These are phyloP conservation scores for Whitmania pigra DNA, from an alignment of 1,140 invertebrate genomes.

Conservation along the genomic window DNA sequence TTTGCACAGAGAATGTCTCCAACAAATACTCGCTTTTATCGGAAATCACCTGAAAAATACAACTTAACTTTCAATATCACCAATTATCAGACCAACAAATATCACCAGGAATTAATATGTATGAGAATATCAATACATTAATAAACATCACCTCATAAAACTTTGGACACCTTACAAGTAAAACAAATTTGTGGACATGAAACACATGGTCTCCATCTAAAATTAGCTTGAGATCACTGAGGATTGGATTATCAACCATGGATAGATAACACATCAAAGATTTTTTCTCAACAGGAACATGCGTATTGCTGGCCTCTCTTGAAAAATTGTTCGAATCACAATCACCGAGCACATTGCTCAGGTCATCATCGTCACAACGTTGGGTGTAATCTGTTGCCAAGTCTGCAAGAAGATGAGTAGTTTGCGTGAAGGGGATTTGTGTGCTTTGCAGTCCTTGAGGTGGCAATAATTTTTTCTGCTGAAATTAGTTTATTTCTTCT, in stretches of 20 bases:
- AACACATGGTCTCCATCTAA: background rate
- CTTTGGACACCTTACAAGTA: background rate
- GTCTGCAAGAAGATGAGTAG: background rate
- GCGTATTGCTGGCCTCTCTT: background rate
- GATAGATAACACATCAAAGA: background rate
- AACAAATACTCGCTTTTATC: background rate
- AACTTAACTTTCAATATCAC: background rate
- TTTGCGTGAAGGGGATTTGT: background rate
- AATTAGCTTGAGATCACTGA: constrained; percentile 7
- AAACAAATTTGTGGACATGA: constrained; percentile 8
- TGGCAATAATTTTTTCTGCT: background rate
- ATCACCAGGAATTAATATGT: background rate
- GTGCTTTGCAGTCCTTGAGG: background rate
- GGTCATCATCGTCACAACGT: background rate
- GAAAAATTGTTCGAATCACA: background rate
- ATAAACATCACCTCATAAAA: constrained; percentile 4
- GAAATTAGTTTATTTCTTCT: background rate
- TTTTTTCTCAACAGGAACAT: background rate
- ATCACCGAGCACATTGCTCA: background rate
- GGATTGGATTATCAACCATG: constrained; percentile 1
- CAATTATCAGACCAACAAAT: background rate
- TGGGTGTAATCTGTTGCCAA: background rate
- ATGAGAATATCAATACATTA: background rate
- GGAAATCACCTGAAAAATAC: background rate
- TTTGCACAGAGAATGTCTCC: background rate